A percentile compares a stretch with the other conserved stretches of the same genome.
Conservation (phyloP, 2,113 vertebrate species). For the Dolichotis patagonum region DNA sequence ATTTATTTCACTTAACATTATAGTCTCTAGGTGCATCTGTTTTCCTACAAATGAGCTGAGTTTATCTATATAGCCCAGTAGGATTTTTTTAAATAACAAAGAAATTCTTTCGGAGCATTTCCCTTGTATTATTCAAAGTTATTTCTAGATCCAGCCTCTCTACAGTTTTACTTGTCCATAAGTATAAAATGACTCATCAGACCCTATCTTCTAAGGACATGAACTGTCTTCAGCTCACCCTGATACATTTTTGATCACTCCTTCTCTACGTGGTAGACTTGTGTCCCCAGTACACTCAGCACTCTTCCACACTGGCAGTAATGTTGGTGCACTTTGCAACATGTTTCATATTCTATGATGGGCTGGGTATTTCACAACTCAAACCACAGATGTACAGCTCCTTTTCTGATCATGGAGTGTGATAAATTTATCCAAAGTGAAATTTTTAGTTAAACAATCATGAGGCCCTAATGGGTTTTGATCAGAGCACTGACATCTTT, state of each 20-base stretch:
- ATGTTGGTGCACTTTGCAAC: neutral
- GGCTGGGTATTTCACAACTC: neutral
- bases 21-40: neutral
- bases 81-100: neutral
- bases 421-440: neutral
- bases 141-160: neutral
- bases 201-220: neutral
- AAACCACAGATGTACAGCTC: neutral
- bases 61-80: neutral
- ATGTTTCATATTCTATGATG: neutral
- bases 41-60: neutral
- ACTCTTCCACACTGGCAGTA: fast-evolving
- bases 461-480: neutral
- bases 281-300: neutral
- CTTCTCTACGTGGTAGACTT: neutral
- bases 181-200: neutral
- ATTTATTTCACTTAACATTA: neutral
- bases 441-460: neutral
- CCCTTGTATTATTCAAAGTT: neutral
- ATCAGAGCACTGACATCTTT: neutral
- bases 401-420: neutral
- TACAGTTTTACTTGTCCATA: neutral
- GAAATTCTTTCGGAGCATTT: neutral
- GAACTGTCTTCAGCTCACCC: neutral
- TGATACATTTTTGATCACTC: neutral